Base-by-base conservation (phyloP, 2,113 vertebrate species). In the Gulo gulo region DNA sequence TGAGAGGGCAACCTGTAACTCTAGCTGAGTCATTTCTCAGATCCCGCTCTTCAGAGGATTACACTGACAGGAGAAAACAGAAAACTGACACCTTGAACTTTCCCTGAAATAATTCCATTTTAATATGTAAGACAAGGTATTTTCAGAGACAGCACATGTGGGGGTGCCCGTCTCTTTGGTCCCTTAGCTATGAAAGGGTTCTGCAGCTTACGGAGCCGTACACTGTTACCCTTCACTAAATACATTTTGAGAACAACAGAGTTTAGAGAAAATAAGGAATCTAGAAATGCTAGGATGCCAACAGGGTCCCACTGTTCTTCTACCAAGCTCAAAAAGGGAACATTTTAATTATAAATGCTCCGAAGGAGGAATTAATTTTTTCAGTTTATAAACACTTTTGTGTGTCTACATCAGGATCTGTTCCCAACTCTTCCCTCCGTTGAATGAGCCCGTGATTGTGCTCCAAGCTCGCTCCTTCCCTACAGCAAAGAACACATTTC, bases 401-500 rank as follows among this genome's bases (percentile, higher is more conserved):
- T 81, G 21, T 94, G 92, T 97, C 97, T 97, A 78, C 45, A 80
- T 71, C 26, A 93, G 71, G 59, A 55, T 86, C 29, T 73, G 94
- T 93, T 94, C 88, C 87, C 91, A 94, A 74, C 67, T 82, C 80
- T 52, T 87, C 59, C 83, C 83, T 96, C 93, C 93, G 52, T 34
- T 83, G 93, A 95, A 76, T 95, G 83, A 81, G 73, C 36, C 65
- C 57, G 42, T 93, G 88, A 63, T 67, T 93, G 47, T 85, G n/a
- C 45, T 91, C 52, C 85, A 80, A 86, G 34, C 96, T 94, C 92
- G 84, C 85, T 97, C 80, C 95, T 97, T 98, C 97, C 98, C 97
- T 98, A 97, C 95, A 94, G 95, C 74, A 95, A 67, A 98, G 76
- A 96, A 98, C 91, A 90, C 55, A 31, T 88, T 97, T 98, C 89